A percentile compares a stretch with the other conserved stretches of the same genome.
These are phyloP conservation scores for Danaus plexippus DNA, from an alignment of 1,140 invertebrate species.

Conservation along the genomic window DNA sequence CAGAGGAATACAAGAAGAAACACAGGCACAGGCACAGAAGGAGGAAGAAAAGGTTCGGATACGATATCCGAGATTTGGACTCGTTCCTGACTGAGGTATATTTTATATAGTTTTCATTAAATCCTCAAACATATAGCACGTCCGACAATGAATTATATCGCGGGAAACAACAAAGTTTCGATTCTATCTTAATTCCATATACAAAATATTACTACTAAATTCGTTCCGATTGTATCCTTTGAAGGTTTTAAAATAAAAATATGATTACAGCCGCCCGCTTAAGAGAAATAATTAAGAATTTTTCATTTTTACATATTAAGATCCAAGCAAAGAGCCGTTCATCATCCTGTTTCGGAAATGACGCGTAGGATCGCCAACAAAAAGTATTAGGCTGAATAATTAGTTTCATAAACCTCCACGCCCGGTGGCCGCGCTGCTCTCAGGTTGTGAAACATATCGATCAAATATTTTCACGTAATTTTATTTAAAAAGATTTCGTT, in stretches of 20 bases:
- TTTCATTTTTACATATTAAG: conserved; percentile 25
- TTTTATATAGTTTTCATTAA: background rate
- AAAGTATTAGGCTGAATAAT: too few species aligned
- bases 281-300: conserved; percentile 28
- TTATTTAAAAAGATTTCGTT: too few species aligned
- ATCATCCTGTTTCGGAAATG: conserved; percentile 7
- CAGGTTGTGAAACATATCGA: too few species aligned
- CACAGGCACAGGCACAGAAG: conserved; percentile 55
- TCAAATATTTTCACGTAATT: too few species aligned
- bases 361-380: too few species aligned
- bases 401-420: too few species aligned
- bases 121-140: background rate
- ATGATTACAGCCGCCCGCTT: background rate
- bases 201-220: too few species aligned
- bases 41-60: conserved; percentile 74
- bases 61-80: conserved; percentile 82
- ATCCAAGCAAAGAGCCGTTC: conserved; percentile 33
- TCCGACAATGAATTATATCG: too few species aligned
- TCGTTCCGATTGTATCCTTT: too few species aligned
- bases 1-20: conserved; percentile 49
- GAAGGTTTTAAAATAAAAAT: conserved; percentile 1
- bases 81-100: conserved; percentile 79
- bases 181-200: too few species aligned
- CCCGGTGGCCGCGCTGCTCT: too few species aligned
- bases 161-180: too few species aligned